Percentiles rank a stretch among this genome's conserved stretches.
Conservation (phyloP, 2,888 invertebrate species). For the Papilio protenor region DNA sequence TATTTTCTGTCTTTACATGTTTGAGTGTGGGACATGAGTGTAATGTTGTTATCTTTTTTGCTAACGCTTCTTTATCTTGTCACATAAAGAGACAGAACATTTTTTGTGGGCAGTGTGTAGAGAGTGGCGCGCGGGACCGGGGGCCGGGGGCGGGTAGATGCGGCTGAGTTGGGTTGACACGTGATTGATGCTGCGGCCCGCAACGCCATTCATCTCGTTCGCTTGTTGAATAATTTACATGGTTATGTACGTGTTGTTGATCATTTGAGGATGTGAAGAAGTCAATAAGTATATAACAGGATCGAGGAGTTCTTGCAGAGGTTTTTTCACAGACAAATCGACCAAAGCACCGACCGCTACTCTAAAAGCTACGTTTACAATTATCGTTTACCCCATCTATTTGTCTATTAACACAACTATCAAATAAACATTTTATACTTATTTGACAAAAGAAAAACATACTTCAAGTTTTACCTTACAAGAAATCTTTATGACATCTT, state of each 20-base stretch:
- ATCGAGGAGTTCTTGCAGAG: too few relatives aligned
- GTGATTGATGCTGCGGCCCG: constrained; percentile 36
- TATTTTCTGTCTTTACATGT: not conserved
- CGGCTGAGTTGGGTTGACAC: constrained; percentile 39
- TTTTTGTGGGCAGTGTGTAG: constrained; percentile 14
- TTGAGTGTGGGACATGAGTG: not conserved
- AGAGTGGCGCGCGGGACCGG: not conserved
- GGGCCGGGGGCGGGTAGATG: not conserved
- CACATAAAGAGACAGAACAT: not conserved
- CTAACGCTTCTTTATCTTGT: not conserved
- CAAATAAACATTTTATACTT: too few relatives aligned
- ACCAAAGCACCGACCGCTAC: too few relatives aligned
- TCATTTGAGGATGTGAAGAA: constrained; percentile 5
- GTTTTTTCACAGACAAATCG: too few relatives aligned
- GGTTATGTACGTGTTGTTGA: constrained; percentile 15
- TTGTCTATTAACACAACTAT: too few relatives aligned
- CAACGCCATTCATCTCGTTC: constrained; percentile 34
- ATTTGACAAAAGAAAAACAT: too few relatives aligned
- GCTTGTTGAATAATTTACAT: constrained; percentile 39
- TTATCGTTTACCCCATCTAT: too few relatives aligned
- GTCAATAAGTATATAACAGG: too few relatives aligned
- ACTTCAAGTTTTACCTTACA: too few relatives aligned
- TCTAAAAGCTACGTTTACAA: too few relatives aligned
- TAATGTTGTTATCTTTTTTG: not conserved
- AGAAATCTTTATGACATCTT: too few relatives aligned